These are phyloP conservation scores for Rhea pennata DNA, from an alignment of 2,113 vertebrate genomes.

Conservation along the genomic window DNA sequence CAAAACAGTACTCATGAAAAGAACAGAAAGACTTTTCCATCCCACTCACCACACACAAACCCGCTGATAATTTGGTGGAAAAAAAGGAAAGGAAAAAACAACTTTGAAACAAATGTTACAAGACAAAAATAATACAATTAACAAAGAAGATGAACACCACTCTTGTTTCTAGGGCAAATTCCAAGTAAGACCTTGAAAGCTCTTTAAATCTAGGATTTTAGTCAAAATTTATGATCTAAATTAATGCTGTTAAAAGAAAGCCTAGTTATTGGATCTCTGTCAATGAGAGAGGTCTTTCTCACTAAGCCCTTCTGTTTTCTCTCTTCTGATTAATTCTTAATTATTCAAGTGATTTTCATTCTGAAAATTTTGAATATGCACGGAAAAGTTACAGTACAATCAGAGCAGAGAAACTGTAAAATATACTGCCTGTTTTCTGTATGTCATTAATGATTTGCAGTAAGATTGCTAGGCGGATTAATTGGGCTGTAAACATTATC, in stretches of 20 bases:
- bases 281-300: neutral
- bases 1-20: constrained; percentile 74
- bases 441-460: neutral
- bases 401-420: neutral
- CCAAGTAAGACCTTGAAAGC: neutral
- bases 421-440: neutral
- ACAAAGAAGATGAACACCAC: neutral
- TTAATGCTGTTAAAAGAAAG: neutral
- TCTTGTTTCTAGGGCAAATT: neutral
- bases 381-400: neutral
- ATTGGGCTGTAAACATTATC: neutral
- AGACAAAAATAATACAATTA: neutral
- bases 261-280: neutral
- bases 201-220: neutral
- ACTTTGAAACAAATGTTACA: constrained; percentile 32
- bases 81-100: neutral
- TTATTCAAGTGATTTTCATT: neutral
- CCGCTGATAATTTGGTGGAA: neutral
- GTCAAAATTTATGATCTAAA: neutral
- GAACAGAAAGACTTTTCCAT: constrained; percentile 54
- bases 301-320: neutral
- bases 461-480: neutral
- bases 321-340: neutral
- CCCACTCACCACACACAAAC: constrained; percentile 8
- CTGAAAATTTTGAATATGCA: neutral